These are phyloP conservation scores for Bombus pyrosoma DNA, from an alignment of 1,140 invertebrate species.

Conservation along the genomic window DNA sequence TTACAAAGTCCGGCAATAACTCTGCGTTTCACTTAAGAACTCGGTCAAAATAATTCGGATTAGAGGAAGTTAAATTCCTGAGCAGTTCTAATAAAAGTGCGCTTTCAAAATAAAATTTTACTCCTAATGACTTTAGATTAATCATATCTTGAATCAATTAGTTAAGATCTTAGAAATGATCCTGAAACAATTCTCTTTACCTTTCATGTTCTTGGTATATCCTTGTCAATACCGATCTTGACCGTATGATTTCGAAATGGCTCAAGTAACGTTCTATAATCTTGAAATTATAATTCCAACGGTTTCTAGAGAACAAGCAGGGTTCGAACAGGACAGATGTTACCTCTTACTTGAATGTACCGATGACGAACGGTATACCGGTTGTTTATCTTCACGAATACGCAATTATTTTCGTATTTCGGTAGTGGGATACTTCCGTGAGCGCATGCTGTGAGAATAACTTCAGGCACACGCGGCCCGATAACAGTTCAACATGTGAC, in stretches of 20 bases:
- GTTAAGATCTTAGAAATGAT: too few relatives aligned
- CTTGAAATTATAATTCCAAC: conserved; percentile 42
- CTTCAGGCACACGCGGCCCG: background rate
- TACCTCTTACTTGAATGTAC: conserved; percentile 62
- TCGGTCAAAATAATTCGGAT: too few relatives aligned
- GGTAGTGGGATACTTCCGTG: conserved; percentile 19
- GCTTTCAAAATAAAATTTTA: too few relatives aligned
- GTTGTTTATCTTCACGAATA: conserved; percentile 65
- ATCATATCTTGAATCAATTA: too few relatives aligned
- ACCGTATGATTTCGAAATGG: background rate
- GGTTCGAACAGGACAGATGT: conserved; percentile 62
- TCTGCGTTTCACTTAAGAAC: background rate
- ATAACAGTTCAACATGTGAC: conserved; percentile 45
- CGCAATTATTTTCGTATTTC: conserved; percentile 52
- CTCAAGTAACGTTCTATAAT: background rate
- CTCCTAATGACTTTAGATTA: too few relatives aligned
- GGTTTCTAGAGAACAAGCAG: conserved; percentile 25
- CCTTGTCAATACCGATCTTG: background rate
- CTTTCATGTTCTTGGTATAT: too few relatives aligned
- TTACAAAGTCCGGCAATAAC: background rate
- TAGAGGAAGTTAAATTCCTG: too few relatives aligned
- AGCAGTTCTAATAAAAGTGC: too few relatives aligned
- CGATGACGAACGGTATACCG: conserved; percentile 34
- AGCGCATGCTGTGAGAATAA: background rate
- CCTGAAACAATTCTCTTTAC: too few relatives aligned